Evolutionary conservation across 2,888 invertebrate genomes (phyloP), one percentile per base, ranked within the genome.

Genomic region (Drosophila diplacantha): DNA sequence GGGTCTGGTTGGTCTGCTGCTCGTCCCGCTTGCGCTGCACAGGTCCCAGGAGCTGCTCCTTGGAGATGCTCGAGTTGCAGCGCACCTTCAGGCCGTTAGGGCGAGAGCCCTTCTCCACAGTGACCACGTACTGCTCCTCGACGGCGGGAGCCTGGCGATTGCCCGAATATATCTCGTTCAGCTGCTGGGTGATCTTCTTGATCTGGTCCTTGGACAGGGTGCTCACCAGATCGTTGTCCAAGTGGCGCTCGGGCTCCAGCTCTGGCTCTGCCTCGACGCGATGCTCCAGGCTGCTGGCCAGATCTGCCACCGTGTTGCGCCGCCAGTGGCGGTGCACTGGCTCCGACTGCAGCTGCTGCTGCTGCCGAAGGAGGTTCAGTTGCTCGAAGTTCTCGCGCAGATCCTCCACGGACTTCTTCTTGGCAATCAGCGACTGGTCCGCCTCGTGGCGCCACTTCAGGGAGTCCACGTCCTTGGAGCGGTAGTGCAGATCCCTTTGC

Each of bases 391-490:
- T 92, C 68, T 93, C 93, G 76, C 93, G 92, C 11, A 97, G 91
- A 87, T 97, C 94, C 86, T 95, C 95, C 0, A 97, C 95, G 0
- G 96, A 96, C 84, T 94, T 94, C 85, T 96, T 95, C 86, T 95
- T 95, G 37, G 93, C 92, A 78, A 93, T 90, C 35, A 97, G 88
- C 0, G 95, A 94, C 70, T 93, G 90, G 83, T 96, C 96, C 26
- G 90, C 90, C 56, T 93, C 92, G 32, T 92, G 91, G 68, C 91
- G 92, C 97, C 97, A 97, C 68, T 93, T 92, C 44, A 92, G 91
- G 47, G 92, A 92, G 57, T 93, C 93, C 0, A 93, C 88, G 76
- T 94, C 93, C 80, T 93, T 92, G 0, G 95, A 93, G 46, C 93
- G 92, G 88, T 94, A 96, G 18, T 96, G 89, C 77, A 97, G 93